A percentile compares a stretch with the other conserved stretches of the same genome.
These are phyloP conservation scores for Trichosurus vulpecula DNA, from an alignment of 2,797 vertebrate species.

Conservation along the genomic window DNA sequence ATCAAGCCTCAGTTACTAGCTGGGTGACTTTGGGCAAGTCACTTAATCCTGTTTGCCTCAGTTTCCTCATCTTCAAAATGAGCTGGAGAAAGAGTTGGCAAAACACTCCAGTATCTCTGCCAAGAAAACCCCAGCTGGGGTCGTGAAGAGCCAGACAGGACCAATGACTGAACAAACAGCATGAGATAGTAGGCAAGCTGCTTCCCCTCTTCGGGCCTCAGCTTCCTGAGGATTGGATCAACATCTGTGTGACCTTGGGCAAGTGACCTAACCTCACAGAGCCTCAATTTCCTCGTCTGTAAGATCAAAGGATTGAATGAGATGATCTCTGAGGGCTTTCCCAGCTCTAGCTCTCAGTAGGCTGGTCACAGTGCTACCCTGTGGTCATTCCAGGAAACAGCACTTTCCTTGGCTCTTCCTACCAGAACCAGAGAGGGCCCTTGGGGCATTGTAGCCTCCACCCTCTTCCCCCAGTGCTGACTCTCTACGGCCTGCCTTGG, in stretches of 20 bases:
- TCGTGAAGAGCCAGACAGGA: background rate
- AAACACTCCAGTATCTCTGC: background rate
- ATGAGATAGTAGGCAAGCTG: background rate
- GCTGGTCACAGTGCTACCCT: background rate
- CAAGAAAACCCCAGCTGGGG: background rate
- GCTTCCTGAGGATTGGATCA: background rate
- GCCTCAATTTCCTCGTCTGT: background rate
- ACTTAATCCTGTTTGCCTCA: background rate
- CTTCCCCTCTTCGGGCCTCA: background rate
- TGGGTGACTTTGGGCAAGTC: background rate
- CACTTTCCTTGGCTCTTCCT: background rate
- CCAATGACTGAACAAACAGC: background rate
- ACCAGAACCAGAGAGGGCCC: background rate
- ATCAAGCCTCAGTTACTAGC: background rate
- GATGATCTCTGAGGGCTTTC: background rate
- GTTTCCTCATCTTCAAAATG: background rate
- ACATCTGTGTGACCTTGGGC: background rate
- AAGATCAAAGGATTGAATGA: background rate
- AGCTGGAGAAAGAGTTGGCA: background rate
- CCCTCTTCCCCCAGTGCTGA: background rate
- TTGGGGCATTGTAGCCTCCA: background rate
- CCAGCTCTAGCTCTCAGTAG: background rate
- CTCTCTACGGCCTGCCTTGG: background rate
- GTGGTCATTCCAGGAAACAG: background rate
- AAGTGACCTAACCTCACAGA: background rate